Evolutionary conservation across 2,797 vertebrate genomes (phyloP), one percentile per base, ranked within the genome.

Genomic region (Clarias pachynema): DNA sequence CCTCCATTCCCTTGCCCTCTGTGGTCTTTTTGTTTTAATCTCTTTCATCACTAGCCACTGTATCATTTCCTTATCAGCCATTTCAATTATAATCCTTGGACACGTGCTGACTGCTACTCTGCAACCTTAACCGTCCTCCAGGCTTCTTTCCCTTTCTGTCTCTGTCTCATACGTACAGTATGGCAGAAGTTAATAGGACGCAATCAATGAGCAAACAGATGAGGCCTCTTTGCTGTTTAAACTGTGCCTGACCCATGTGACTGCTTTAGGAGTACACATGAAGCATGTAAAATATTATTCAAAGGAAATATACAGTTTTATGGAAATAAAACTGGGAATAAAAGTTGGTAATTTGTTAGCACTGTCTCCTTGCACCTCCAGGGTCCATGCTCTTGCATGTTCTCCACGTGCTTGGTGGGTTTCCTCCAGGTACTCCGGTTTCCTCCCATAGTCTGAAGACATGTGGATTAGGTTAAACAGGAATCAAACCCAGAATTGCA

Each of bases 51-150:
- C 59, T 79, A 72, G 40, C 87, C 84, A 84, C 78, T 89, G 91
- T 91, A 93, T 92, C 88, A 89, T 90, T 86, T 89, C 44, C 88
- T 82, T 91, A 90, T 91, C 89, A 86, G 87, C 87, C 82, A 85
- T 83, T 84, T 87, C 72, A 81, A 84, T 83, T 84, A 73, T 77
- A 88, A 88, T 90, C 24, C 66, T 56, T 59, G 5, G 84, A 74
- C 44, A 87, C 72, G 82, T 9, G 88, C 84, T 87, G 85, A 85
- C 83, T 85, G 80, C 53, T 66, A 56, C 10, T 74, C 87, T 86
- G 87, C 89, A 88, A 88, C 86, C 77, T 44, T 60, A 20, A 34
- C 82, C 70, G 74, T 63, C 68, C 62, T 82, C 70, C 68, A 6
- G 24, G 49, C 80, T 66, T 85, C 82, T 49, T 78, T 44, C 78